Evolutionary conservation across 2,113 vertebrate genomes (phyloP), one percentile per base, ranked within the genome.

Genomic region (Lophura nycthemera): DNA sequence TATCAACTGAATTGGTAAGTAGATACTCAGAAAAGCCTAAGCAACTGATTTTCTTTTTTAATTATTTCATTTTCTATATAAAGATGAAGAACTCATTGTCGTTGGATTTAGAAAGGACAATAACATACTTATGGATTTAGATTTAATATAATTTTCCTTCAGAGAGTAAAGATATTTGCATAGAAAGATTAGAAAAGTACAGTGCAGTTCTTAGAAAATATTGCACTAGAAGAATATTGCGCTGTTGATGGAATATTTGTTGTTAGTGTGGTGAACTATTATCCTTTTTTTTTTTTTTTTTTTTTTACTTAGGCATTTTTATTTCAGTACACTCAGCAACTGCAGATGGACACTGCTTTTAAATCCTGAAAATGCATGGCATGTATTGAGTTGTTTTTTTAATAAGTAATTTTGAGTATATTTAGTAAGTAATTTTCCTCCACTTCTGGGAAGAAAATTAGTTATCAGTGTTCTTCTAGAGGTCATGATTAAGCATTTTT

Each of bases 271-370:
- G 47, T 11, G 7, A 84, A 67, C 5, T 81, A 11, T 4, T 71
- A 19, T 17, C 2, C 75, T 87, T 47, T 8, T 5, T 34, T 60
- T 60, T 22, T 36, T 36, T 36, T 5, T 13, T 47, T 20, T 47
- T n/a, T 63, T 50, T 69, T 36, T 88, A 60, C 77, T 90, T 67
- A 69, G 13, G 15, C 12, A 59, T 93, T 83, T 96, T 96, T 81
- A 57, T 89, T 93, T 13, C 42, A 77, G 5, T 78, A 25, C 4
- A n/a, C 7, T 6, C 4, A 70, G 21, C 82, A 92, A 88, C 95
- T 95, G 72, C 9, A 88, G n/a, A 8, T 32, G 8, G 13, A 14
- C 16, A 52, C 65, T 70, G 30, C 48, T 95, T 95, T 67, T 92
- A 89, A 95, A 93, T 29, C 66, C 79, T 52, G 82, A 84, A 56